Conservation (phyloP, 1,140 invertebrate species). For the Heliconius nattereri region DNA sequence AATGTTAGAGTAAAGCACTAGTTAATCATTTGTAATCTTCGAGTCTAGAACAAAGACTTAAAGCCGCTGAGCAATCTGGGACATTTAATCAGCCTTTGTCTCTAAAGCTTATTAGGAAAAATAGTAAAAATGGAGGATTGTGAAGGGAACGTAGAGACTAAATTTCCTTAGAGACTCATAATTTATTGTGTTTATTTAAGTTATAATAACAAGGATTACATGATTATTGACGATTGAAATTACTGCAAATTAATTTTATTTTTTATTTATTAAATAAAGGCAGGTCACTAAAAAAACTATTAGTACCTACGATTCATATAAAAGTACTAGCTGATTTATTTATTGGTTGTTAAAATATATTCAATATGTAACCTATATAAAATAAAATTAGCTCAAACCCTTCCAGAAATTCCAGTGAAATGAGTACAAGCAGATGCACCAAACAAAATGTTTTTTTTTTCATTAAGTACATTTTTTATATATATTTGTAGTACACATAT, state of each 20-base stretch:
- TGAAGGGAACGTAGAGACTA: not conserved
- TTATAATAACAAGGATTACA: not conserved
- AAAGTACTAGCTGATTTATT: too few species aligned
- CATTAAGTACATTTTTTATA: too few species aligned
- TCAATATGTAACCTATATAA: too few species aligned
- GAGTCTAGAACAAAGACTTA: not conserved
- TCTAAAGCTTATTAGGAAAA: conserved; percentile 4
- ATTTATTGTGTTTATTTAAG: not conserved
- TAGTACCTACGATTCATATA: too few species aligned
- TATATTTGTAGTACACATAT: too few species aligned
- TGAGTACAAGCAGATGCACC: too few species aligned
- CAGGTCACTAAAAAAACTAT: too few species aligned
- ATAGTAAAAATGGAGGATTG: not conserved
- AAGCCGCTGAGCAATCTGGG: not conserved
- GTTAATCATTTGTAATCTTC: not conserved
- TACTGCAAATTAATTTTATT: not conserved
- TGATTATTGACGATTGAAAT: not conserved
- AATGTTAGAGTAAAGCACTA: not conserved
- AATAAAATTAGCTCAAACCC: too few species aligned
- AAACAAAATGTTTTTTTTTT: too few species aligned
- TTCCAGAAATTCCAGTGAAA: too few species aligned
- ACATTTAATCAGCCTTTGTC: not conserved
- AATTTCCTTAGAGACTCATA: not conserved
- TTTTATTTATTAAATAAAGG: too few species aligned
- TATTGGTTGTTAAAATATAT: too few species aligned